Conservation (phyloP, 2,888 invertebrate species). For the Cheilosia scutellata region DNA sequence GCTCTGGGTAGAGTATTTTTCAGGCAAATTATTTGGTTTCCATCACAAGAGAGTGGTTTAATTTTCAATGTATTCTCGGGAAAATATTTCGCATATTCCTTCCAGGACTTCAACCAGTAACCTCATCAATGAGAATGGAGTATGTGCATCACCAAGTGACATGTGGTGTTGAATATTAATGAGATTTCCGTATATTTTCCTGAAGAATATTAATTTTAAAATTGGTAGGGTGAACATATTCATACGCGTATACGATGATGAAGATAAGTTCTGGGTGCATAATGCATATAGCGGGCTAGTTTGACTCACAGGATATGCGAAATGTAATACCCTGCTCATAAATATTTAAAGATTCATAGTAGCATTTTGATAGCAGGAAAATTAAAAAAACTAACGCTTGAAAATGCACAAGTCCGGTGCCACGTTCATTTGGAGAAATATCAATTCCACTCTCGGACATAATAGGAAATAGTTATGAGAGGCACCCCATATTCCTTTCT, state of each 20-base stretch:
- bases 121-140: conserved; percentile 6
- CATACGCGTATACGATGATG: not conserved
- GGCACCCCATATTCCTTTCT: no score
- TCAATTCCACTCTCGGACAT: no score
- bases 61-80: not conserved
- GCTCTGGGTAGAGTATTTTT: no score
- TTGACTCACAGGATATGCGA: no score
- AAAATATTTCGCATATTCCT: not conserved
- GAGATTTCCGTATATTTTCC: not conserved
- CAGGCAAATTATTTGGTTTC: not conserved
- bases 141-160: not conserved
- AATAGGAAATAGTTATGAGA: no score
- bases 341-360: no score
- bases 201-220: not conserved
- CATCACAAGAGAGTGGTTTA: not conserved
- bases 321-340: no score
- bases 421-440: no score
- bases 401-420: no score
- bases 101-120: not conserved
- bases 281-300: no score
- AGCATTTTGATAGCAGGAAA: no score
- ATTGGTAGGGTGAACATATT: not conserved
- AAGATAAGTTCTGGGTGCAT: not conserved
- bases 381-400: no score
- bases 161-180: conserved; percentile 4